These are phyloP conservation scores for Drosophila affinis DNA, from an alignment of 2,888 invertebrate species.

Conservation along the genomic window DNA sequence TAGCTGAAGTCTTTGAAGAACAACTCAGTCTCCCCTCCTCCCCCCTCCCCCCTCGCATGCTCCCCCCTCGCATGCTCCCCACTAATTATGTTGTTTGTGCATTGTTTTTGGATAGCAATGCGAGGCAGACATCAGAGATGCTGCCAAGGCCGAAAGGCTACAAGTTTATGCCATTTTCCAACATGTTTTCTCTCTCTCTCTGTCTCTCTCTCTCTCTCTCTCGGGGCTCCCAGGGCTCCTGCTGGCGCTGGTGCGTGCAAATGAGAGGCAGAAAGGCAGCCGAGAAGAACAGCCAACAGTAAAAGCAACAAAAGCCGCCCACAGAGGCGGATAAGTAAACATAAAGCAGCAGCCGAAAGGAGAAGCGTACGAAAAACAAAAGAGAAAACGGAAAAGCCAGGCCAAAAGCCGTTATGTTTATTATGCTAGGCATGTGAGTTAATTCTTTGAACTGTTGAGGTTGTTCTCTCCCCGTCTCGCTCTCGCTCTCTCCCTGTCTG, in stretches of 20 bases:
- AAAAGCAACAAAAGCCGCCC: slow-evolving; percentile 45
- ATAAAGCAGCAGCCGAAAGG: slow-evolving; percentile 25
- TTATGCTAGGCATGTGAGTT: slow-evolving; percentile 75
- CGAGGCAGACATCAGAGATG: neutral
- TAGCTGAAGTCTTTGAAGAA: slow-evolving; percentile 33
- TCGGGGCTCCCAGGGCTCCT: slow-evolving; percentile 54
- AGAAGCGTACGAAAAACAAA: neutral
- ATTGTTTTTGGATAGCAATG: slow-evolving; percentile 29
- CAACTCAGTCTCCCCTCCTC: too few relatives aligned
- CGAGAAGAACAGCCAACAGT: slow-evolving; percentile 28
- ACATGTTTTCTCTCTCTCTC: slow-evolving; percentile 39
- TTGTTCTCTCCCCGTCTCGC: slow-evolving; percentile 23
- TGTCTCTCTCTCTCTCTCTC: neutral
- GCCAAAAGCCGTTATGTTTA: slow-evolving; percentile 65
- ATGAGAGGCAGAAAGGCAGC: slow-evolving; percentile 27
- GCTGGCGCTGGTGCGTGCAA: slow-evolving; percentile 3
- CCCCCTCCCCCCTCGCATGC: neutral
- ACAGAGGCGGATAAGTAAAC: slow-evolving; percentile 34
- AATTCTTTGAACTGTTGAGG: slow-evolving; percentile 63
- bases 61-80: neutral
- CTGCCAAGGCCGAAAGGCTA: slow-evolving; percentile 53
- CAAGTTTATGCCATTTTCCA: slow-evolving; percentile 73
- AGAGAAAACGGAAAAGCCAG: slow-evolving; percentile 31
- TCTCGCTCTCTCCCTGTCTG: slow-evolving; percentile 20
- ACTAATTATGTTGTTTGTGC: slow-evolving; percentile 66